A percentile compares a stretch with the other conserved stretches of the same genome.
These are phyloP conservation scores for Salvator merianae DNA, from an alignment of 2,113 vertebrate genomes.

Conservation along the genomic window DNA sequence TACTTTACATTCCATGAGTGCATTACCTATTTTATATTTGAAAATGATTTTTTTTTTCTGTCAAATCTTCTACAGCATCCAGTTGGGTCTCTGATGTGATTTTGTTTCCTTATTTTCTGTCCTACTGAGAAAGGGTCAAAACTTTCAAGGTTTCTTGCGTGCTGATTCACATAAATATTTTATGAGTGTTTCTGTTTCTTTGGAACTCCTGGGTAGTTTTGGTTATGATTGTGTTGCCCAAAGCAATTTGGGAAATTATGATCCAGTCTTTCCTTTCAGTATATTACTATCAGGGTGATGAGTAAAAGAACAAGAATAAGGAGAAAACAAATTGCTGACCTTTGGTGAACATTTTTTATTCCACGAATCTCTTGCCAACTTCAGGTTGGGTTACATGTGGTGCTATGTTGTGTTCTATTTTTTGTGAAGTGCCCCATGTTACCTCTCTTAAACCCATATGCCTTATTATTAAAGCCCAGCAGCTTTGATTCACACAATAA, in stretches of 20 bases:
- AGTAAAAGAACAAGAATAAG: accelerated
- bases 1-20: background rate
- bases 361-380: background rate
- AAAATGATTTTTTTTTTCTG: background rate
- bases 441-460: constrained; percentile 50
- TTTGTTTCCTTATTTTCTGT: background rate
- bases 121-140: background rate
- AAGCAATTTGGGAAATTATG: background rate
- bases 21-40: background rate
- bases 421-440: constrained; percentile 38
- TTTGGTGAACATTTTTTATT: constrained; percentile 6
- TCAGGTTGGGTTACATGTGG: background rate
- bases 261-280: background rate
- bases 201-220: background rate
- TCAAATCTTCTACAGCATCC: background rate
- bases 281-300: background rate
- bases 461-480: constrained; percentile 59
- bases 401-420: constrained; percentile 30
- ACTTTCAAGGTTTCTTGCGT: background rate
- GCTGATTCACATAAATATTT: background rate
- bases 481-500: no score
- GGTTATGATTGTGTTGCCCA: background rate
- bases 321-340: background rate
- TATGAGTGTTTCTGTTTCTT: background rate
- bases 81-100: background rate